Conservation (phyloP, 2,888 invertebrate genomes). For the Philereme transversata region DNA sequence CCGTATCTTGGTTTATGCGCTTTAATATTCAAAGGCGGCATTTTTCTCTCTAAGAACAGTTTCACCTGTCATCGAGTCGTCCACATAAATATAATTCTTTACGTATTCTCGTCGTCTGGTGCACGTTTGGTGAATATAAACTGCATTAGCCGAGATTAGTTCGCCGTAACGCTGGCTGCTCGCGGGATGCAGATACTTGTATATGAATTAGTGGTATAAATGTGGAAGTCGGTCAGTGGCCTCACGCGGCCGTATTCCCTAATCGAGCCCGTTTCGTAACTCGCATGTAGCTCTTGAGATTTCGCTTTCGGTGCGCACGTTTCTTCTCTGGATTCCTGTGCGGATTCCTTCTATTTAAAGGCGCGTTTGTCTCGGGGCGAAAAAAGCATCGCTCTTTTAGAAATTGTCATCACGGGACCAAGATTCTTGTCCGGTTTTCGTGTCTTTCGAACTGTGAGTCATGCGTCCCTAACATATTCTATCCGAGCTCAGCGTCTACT, state of each 20-base stretch:
- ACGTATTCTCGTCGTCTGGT: conserved; percentile 65
- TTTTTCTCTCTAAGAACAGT: conserved; percentile 66
- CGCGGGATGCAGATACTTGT: conserved; percentile 69
- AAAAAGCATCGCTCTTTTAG: conserved; percentile 55
- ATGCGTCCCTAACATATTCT: conserved; percentile 70
- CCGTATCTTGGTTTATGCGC: conserved; percentile 59
- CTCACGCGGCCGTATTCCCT: conserved; percentile 70
- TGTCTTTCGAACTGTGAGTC: conserved; percentile 59
- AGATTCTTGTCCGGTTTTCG: conserved; percentile 55
- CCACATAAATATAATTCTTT: conserved; percentile 74
- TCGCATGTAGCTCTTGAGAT: conserved; percentile 61
- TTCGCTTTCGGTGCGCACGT: conserved; percentile 68
- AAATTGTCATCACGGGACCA: conserved; percentile 61
- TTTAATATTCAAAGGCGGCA: conserved; percentile 63
- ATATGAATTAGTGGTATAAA: conserved; percentile 79
- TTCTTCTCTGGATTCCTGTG: conserved; percentile 53
- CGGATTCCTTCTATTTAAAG: conserved; percentile 58
- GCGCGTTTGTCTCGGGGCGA: conserved; percentile 51
- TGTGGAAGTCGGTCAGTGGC: conserved; percentile 81
- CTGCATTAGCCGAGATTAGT: conserved; percentile 54
- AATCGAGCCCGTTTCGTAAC: conserved; percentile 77
- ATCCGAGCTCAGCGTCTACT: conserved; percentile 62
- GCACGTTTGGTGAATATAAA: conserved; percentile 70
- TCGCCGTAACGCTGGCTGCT: conserved; percentile 53
- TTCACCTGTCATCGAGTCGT: conserved; percentile 74